A percentile compares a stretch with the other conserved stretches of the same genome.
These are phyloP conservation scores for Drosophila nr. perissopoda DNA, from an alignment of 2,888 invertebrate genomes.

Conservation along the genomic window DNA sequence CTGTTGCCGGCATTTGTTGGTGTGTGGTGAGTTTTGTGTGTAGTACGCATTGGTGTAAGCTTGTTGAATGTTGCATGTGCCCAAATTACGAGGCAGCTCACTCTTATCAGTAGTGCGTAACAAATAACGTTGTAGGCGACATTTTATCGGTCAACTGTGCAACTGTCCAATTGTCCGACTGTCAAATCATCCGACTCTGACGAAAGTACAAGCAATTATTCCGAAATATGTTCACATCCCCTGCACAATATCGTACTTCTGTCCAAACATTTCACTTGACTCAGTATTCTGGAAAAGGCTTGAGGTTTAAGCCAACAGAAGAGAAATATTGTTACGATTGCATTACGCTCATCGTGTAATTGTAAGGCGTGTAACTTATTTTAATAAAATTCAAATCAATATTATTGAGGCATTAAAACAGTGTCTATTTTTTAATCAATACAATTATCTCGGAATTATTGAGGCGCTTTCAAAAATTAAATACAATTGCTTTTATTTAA, in stretches of 20 bases:
- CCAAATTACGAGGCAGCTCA: conserved; percentile 15
- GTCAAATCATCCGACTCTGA: conserved; percentile 14
- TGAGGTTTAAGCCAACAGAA: neutral
- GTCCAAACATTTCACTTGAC: conserved; percentile 4
- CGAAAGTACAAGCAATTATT: conserved; percentile 6
- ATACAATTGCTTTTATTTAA: neutral
- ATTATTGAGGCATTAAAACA: neutral
- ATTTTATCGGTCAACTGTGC: conserved; percentile 22
- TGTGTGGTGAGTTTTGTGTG: conserved; percentile 64
- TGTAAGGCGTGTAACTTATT: neutral
- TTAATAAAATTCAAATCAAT: neutral
- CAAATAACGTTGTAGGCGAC: conserved; percentile 13
- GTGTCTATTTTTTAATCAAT: neutral
- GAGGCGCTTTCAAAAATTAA: neutral
- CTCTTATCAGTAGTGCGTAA: conserved; percentile 65
- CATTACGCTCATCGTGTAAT: neutral
- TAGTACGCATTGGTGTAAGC: conserved; percentile 66
- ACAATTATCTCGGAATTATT: neutral
- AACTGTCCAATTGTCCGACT: conserved; percentile 9
- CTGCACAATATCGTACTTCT: neutral
- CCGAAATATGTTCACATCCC: neutral
- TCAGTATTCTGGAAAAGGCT: neutral
- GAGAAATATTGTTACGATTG: neutral
- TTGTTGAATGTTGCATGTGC: conserved; percentile 51
- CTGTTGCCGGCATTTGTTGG: conserved; percentile 72